Evolutionary conservation across 2,797 vertebrate genomes (phyloP).

Genomic region (Pseudotriccus pelzelni): DNA sequence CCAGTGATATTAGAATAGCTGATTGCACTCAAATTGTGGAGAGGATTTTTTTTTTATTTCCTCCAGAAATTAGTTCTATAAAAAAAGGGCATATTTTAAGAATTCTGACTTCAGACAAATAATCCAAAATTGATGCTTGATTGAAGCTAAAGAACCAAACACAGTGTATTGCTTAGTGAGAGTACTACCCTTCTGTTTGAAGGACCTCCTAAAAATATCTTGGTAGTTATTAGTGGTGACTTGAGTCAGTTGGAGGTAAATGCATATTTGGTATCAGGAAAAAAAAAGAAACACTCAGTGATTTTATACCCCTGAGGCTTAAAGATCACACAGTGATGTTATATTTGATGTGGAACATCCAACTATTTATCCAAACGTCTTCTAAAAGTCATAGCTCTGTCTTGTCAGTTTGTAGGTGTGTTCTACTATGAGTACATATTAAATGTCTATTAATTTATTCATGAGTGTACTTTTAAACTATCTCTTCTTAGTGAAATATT

Average conservation of each 20-base stretch:
- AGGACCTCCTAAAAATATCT: slow-evolving; percentile 24
- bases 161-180: neutral
- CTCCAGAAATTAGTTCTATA: neutral
- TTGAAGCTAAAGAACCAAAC: slow-evolving; percentile 1
- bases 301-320: neutral
- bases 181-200: neutral
- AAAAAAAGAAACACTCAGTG: neutral
- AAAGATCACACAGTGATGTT: neutral
- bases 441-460: neutral
- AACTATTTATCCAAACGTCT: neutral
- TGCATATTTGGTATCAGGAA: neutral
- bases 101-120: slow-evolving; percentile 35
- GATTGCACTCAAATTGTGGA: neutral
- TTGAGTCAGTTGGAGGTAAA: neutral
- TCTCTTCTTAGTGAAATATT: neutral
- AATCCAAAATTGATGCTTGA: slow-evolving; percentile 38
- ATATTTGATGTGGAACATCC: neutral
- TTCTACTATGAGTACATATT: neutral
- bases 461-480: neutral
- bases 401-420: neutral
- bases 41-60: neutral
- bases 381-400: neutral
- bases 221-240: neutral
- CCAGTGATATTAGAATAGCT: neutral
- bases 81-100: neutral